Conservation (phyloP, 1,140 invertebrate genomes). For the Monochamus saltuarius region DNA sequence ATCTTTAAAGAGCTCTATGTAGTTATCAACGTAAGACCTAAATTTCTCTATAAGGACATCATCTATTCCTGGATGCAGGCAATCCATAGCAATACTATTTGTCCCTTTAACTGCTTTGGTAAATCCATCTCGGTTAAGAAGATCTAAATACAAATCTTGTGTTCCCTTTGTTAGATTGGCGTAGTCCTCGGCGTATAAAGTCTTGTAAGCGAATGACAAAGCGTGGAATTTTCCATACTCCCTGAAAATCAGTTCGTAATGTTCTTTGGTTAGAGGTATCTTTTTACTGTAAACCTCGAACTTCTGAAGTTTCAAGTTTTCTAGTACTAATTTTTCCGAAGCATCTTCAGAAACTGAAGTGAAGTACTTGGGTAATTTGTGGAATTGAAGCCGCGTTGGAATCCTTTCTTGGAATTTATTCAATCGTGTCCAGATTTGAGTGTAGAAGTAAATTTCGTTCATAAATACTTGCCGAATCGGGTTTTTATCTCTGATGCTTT, state of each 20-base stretch:
- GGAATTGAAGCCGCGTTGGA: too few relatives aligned
- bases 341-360: background rate
- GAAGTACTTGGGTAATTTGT: background rate
- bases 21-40: constrained; percentile 6
- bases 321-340: constrained; percentile 1
- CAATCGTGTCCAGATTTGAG: too few relatives aligned
- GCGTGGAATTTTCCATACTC: constrained; percentile 29
- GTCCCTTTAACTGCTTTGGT: background rate
- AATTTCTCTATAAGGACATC: constrained; percentile 22
- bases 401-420: too few relatives aligned
- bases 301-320: constrained; percentile 14
- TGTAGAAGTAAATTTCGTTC: too few relatives aligned
- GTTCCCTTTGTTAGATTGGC: constrained; percentile 1
- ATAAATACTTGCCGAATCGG: too few relatives aligned
- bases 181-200: constrained; percentile 41
- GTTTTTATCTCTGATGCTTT: too few relatives aligned
- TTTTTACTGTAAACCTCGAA: constrained; percentile 35
- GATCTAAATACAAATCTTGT: background rate
- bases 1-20: constrained; percentile 7
- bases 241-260: constrained; percentile 20
- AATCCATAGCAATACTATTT: constrained; percentile 4
- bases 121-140: background rate
- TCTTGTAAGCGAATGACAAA: constrained; percentile 52
- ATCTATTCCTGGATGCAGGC: constrained; percentile 13
- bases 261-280: constrained; percentile 2